phyloP scores from a whole-genome alignment of 2,113 vertebrate species.

The Cyprinodon brontotheroides region DNA sequence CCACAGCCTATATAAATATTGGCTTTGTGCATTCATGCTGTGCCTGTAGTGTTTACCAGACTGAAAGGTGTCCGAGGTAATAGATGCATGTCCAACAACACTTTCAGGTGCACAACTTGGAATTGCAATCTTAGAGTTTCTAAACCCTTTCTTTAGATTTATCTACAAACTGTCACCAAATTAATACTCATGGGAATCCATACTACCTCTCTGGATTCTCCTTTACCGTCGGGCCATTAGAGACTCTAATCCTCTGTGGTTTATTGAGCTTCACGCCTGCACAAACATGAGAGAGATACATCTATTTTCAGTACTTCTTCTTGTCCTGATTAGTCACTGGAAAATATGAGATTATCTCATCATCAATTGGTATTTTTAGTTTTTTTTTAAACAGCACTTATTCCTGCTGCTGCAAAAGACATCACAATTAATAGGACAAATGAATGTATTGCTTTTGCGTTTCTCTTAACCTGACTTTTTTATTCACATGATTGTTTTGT shows the following conservation, averaged over 20 bases:
- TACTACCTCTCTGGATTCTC: not conserved
- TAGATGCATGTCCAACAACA: not conserved
- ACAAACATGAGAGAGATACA: not conserved
- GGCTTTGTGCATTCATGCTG: constrained; percentile 8
- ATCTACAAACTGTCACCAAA: not conserved
- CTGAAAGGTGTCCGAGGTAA: not conserved
- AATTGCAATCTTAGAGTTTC: not conserved
- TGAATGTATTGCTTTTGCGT: too few relatives aligned
- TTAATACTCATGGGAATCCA: not conserved
- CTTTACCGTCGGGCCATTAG: not conserved
- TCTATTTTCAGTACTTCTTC: too few relatives aligned
- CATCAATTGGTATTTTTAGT: too few relatives aligned
- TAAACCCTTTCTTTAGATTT: not conserved
- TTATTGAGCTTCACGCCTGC: not conserved
- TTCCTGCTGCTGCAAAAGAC: too few relatives aligned
- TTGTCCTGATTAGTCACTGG: too few relatives aligned
- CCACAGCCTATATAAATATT: constrained; percentile 31
- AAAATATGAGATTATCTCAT: too few relatives aligned
- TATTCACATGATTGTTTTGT: too few relatives aligned
- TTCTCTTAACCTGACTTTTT: too few relatives aligned
- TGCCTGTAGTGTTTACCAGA: not conserved
- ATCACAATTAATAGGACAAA: too few relatives aligned
- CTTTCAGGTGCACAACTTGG: not conserved
- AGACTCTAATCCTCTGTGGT: not conserved
- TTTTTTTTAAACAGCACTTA: too few relatives aligned